Evolutionary conservation across 2,888 invertebrate genomes (phyloP), one percentile per base, ranked within the genome.

Genomic region (Drymonia ruficornis): DNA sequence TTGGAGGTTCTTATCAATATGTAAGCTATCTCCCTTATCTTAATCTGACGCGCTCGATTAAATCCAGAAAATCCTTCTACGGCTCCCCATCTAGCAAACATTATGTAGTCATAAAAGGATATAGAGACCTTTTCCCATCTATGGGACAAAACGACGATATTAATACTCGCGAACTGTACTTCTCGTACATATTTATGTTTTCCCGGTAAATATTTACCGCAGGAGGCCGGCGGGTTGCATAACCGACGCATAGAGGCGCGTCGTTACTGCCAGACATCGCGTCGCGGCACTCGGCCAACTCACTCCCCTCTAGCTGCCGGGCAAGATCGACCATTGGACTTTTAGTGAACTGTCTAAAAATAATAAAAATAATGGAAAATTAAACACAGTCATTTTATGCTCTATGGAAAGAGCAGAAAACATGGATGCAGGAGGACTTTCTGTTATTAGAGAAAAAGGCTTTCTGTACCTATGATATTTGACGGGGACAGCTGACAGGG

Each of bases 201-300:
- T 36, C 36, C 36, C 1, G 23, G 19, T 43, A 43, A 43, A 43
- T 43, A 43, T 43, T 19, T 23, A 43, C 43, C 19, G 43, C 43
- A 43, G 43, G 43, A 43, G 13, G 19, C 16, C 40, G 40, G 23
- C 5, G 23, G 40, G 57, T 67, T 69, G 69, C 70, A 68, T 60
- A 61, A 61, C 55, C 53, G 67, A 59, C 59, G 58, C 63, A 61
- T 38, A 62, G 59, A 50, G 11, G n/a, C 38, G 38, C 62, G 67
- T 52, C 60, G 66, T 49, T 44, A 34, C 59, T 68, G 53, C 65
- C 63, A 70, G 70, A 70, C 70, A 40, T 44, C 19, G 47, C 36
- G 70, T 49, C 70, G 70, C 66, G 70, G 70, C 67, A 47, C 43
- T n/a, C 34, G 57, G 70, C 70, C 70, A 70, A 70, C 58, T 57